These are phyloP conservation scores for Phainopepla nitens DNA, from an alignment of 2,113 vertebrate species.

Conservation along the genomic window DNA sequence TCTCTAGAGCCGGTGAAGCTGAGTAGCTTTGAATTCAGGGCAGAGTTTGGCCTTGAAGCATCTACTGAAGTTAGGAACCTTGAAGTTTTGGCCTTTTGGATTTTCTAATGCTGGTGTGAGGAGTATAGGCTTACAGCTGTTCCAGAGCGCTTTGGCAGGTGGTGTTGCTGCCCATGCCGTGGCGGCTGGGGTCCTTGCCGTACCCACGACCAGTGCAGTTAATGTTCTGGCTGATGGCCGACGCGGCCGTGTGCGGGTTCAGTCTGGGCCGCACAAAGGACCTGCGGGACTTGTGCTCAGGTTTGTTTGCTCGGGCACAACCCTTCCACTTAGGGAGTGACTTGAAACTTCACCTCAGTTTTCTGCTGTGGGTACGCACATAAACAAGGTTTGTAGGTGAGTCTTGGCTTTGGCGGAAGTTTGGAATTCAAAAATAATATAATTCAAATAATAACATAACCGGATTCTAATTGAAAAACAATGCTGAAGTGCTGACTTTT, in stretches of 20 bases:
- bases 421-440: too few species aligned
- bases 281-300: not conserved
- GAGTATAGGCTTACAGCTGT: not conserved
- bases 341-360: not conserved
- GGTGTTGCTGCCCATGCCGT: not conserved
- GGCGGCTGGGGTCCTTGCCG: not conserved
- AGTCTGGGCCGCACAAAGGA: not conserved
- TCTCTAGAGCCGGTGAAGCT: not conserved
- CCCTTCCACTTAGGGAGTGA: not conserved
- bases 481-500: not conserved
- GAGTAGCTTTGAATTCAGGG: not conserved
- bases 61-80: not conserved
- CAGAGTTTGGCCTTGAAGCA: not conserved
- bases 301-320: not conserved
- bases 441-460: not conserved
- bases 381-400: not conserved
- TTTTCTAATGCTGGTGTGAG: not conserved
- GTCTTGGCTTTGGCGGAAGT: not conserved
- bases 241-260: not conserved
- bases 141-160: not conserved
- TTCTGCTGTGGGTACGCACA: not conserved
- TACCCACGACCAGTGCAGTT: not conserved
- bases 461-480: not conserved
- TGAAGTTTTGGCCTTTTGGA: not conserved
- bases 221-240: not conserved